Evolutionary conservation across 1,140 invertebrate species (phyloP), one percentile per base, ranked within the genome.

Genomic region (Caerostris darwini): DNA sequence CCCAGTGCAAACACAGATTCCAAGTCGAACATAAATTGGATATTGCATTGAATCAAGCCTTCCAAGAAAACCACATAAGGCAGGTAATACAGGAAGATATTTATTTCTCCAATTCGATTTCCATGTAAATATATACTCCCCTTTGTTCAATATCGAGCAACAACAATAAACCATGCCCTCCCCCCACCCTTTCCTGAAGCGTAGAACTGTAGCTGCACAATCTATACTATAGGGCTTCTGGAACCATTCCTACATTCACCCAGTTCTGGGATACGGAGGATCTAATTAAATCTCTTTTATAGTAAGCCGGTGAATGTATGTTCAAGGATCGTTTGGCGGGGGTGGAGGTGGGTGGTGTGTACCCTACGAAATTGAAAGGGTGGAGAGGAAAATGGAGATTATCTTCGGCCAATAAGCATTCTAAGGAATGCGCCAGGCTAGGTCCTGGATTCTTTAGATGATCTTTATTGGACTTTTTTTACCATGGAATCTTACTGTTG

Each of bases 371-470:
- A 58, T 85, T 85, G 82, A 58, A 85, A 85, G 56, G 56, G 56
- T 57, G 17, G 14, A 85, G 67, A 71, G 69, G 19, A n/a, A n/a
- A n/a, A 71, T 12, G 14, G 69, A 85, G 56, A 85, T 58, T 85
- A 85, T 85, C 82, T 56, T 85, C 56, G n/a, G 56, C 82, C 82
- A 85, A 85, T 85, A 85, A 58, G 56, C 82, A 19, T 57, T n/a
- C 3, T 82, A 82, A 53, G 81, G 81, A 82, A 82, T 82, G 81
- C 6, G 50, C 5, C 5, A 5, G 14, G 10, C 0, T 1, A 7
- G 50, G 34, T 4, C 7, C 14, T 59, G 14, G n/a, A 85, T 8
- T 19, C 14, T 85, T 57, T 8, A 8, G 56, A 54, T 19, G 67
- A 19, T 69, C 19, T 69, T 69, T 19, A 19, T 69, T 19, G 67